Evolutionary conservation across 2,113 vertebrate genomes (phyloP), one percentile per base, ranked within the genome.

Genomic region (Gorsachius goisagi): DNA sequence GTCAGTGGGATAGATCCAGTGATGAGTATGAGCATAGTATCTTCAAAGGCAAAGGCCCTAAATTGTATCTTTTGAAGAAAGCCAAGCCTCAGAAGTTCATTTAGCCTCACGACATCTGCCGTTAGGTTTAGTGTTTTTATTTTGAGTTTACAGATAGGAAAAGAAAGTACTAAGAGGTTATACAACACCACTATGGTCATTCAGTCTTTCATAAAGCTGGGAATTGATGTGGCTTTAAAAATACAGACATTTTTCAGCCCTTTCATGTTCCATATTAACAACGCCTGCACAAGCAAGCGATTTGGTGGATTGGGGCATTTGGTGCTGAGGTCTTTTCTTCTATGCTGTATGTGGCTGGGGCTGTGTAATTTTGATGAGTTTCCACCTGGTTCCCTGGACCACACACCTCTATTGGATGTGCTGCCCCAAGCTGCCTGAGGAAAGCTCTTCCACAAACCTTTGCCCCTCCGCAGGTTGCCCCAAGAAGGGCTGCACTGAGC

Each of bases 351-450:
- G 27, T 58, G 53, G 15, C 41, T 47, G 33, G 18, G 5, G 17
- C 5, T 26, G 5, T 2, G 2, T 13, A 79, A 41, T 79, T 88
- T 47, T 63, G 5, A 30, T 39, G 28, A 64, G 6, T 67, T 94
- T 71, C 69, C 4, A 16, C 12, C 24, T 62, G 35, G 8, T 66
- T 2, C 6, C 12, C 24, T 28, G 27, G 19, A 35, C 28, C 8
- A 33, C 8, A 16, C 0, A 0, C 55, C 12, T 55, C 50, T 78
- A 10, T 8, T 1, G 2, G 11, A 53, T 77, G 33, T 64, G 28
- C 5, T 62, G 32, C 12, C 26, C 35, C 35, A 64, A 9, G 35
- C 3, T 89, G 28, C 37, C 8, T 28, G 30, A 30, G 19, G 0
- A 67, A 58, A 85, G 5, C 6, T 47, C 32, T 87, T 62, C 47